Evolutionary conservation across 2,797 vertebrate species (phyloP), one percentile per base, ranked within the genome.

Genomic region (Acanthurus lineatus): DNA sequence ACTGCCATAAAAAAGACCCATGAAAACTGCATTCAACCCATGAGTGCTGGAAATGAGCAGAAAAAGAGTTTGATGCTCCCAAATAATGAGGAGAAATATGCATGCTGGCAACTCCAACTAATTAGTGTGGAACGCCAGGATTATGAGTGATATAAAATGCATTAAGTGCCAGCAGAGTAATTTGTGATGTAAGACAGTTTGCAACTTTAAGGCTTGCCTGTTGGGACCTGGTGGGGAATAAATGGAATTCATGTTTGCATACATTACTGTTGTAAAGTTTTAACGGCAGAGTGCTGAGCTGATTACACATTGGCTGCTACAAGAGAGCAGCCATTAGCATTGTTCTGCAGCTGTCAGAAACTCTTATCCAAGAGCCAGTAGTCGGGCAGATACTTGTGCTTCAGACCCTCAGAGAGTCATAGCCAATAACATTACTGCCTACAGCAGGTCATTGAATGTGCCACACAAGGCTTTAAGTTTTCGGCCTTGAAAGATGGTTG

Each of bases 71-170:
- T 79, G 80, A 90, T 91, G 82, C 80, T 60, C 89, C 88, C 89
- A 91, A 94, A 94, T 90, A 94, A 93, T 90, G 72, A 91, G 79
- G 79, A 79, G 78, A 90, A 93, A 93, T 93, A 89, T 91, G 85
- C 86, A 88, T 85, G 84, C 75, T 94, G 92, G 91, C 91, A 94
- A 90, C 81, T 88, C 86, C 77, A 59, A 73, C 88, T 95, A 94
- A 95, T 95, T 95, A 94, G 90, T 88, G 89, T 88, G 88, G 84
- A 94, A 92, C 93, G 91, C 87, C 86, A 93, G 93, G 92, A 95
- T 95, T 95, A 94, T 92, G 91, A 94, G 93, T 92, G 91, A 93
- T 94, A 91, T 93, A 92, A 94, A 95, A 95, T 90, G 88, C 90
- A 94, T 94, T 93, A 92, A 89, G 89, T 89, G 85, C 87, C 87